Conservation (phyloP, 2,888 invertebrate species). For the Oscheius myriophilus region DNA sequence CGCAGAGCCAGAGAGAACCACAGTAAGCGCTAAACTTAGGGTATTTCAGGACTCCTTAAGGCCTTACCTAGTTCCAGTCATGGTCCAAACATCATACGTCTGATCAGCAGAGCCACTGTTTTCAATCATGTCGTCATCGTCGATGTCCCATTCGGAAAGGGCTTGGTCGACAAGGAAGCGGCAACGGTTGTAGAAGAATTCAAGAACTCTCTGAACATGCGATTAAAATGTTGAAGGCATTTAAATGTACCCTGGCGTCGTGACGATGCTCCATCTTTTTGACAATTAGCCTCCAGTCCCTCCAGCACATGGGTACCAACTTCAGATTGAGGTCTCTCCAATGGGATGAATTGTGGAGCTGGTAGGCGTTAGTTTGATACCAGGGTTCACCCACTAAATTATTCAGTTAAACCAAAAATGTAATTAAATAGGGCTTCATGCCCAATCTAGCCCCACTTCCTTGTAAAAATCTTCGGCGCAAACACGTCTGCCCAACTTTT, state of each 20-base stretch:
- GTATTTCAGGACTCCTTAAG: background rate
- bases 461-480: too few species aligned
- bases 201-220: conserved; percentile 5
- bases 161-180: conserved; percentile 62
- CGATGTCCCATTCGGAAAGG: conserved; percentile 79
- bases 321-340: conserved; percentile 93
- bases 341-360: conserved; percentile 86
- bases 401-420: background rate
- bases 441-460: too few species aligned
- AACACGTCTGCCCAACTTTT: too few species aligned
- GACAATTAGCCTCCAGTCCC: conserved; percentile 41
- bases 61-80: conserved; percentile 85
- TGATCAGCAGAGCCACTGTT: conserved; percentile 86
- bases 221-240: background rate
- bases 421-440: too few species aligned
- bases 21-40: conserved; percentile 82
- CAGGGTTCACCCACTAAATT: conserved; percentile 82
- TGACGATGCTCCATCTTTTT: background rate
- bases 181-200: conserved; percentile 37
- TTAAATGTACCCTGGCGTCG: conserved; percentile 4
- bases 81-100: conserved; percentile 89
- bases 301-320: conserved; percentile 78
- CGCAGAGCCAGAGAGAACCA: conserved; percentile 87
- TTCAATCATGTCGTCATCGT: conserved; percentile 86
- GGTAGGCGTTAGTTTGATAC: conserved; percentile 84